phyloP scores from a whole-genome alignment of 2,888 invertebrate species.

The Leuctra nigra region DNA sequence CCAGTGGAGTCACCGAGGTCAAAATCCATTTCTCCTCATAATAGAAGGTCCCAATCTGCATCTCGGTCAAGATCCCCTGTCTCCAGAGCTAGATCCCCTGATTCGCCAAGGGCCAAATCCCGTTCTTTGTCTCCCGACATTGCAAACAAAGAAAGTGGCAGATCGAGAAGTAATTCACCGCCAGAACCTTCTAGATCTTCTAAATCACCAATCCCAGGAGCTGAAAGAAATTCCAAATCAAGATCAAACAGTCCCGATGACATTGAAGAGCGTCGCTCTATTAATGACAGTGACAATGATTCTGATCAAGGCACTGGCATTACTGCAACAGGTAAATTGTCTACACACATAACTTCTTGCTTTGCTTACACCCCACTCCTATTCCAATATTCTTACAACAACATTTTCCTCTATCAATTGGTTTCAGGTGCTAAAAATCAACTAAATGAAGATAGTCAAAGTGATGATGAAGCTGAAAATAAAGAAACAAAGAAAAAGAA shows the following conservation, averaged over 20 bases:
- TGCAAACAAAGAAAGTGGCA: constrained; percentile 31
- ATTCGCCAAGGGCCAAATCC: constrained; percentile 33
- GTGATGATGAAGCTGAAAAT: constrained; percentile 41
- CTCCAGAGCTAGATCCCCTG: constrained; percentile 27
- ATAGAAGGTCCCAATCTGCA: not conserved
- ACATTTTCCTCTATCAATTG: too few relatives aligned
- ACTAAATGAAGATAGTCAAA: not conserved
- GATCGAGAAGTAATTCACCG: constrained; percentile 25
- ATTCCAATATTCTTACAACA: too few relatives aligned
- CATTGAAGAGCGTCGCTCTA: constrained; percentile 34
- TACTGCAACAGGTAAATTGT: too few relatives aligned
- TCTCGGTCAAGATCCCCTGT: not conserved
- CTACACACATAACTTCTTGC: not conserved
- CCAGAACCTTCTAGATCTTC: constrained; percentile 26
- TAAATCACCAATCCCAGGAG: not conserved
- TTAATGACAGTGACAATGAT: constrained; percentile 34
- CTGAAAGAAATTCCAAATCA: constrained; percentile 15
- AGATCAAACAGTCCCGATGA: constrained; percentile 28
- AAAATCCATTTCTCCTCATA: not conserved
- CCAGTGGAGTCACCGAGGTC: not conserved
- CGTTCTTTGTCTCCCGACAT: constrained; percentile 30
- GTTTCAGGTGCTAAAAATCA: not conserved
- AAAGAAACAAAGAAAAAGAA: constrained; percentile 32
- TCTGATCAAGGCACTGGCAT: too few relatives aligned
- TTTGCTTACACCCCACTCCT: not conserved